phyloP scores from a whole-genome alignment of 2,888 invertebrate species.

The Leptinotarsa rubiginosa region DNA sequence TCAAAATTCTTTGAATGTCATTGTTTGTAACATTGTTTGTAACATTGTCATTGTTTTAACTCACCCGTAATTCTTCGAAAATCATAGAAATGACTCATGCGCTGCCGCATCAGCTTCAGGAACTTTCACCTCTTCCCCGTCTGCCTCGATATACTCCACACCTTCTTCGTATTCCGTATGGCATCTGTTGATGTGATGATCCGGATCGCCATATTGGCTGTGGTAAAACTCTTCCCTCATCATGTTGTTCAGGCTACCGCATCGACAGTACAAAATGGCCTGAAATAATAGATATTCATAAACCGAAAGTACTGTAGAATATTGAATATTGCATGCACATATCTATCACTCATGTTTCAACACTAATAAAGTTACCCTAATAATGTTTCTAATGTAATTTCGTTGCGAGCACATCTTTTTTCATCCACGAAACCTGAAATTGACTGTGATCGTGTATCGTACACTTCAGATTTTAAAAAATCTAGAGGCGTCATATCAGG shows the following conservation, averaged over 20 bases:
- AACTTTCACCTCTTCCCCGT: slow-evolving; percentile 72
- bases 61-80: slow-evolving; percentile 24
- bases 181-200: slow-evolving; percentile 69
- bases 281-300: slow-evolving; percentile 58
- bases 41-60: background rate
- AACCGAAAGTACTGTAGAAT: background rate
- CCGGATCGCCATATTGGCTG: slow-evolving; percentile 90
- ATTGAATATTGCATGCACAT: background rate
- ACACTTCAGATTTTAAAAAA: too few species aligned
- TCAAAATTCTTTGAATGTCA: too few species aligned
- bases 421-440: too few species aligned
- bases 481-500: too few species aligned
- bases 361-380: too few species aligned
- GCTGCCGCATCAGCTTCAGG: slow-evolving; percentile 65
- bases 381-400: too few species aligned
- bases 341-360: too few species aligned
- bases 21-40: too few species aligned
- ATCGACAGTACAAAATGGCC: slow-evolving; percentile 92
- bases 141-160: slow-evolving; percentile 75
- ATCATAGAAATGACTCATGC: slow-evolving; percentile 67
- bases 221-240: slow-evolving; percentile 96
- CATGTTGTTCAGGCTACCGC: slow-evolving; percentile 89
- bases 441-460: too few species aligned
- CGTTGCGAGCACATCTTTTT: too few species aligned
- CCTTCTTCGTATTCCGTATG: slow-evolving; percentile 72